phyloP scores from a whole-genome alignment of 2,113 vertebrate genomes.

The Ictidomys tridecemlineatus region DNA sequence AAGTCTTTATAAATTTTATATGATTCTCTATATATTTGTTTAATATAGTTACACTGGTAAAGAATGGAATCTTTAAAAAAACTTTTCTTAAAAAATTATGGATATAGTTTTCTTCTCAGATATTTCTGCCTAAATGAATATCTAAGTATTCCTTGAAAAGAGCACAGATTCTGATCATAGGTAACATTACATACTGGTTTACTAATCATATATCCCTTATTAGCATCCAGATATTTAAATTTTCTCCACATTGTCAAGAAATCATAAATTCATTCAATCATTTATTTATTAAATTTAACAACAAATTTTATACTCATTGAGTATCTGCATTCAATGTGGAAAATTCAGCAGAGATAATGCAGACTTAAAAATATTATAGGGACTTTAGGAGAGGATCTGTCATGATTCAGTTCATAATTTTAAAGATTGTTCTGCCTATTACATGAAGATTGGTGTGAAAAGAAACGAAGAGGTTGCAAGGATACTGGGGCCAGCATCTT shows the following conservation, averaged over 20 bases:
- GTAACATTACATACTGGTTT: not conserved
- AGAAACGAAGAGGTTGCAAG: not conserved
- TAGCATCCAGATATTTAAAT: not conserved
- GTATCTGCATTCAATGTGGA: not conserved
- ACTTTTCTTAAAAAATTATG: not conserved
- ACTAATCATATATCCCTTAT: not conserved
- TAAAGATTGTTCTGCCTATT: not conserved
- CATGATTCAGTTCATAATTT: not conserved
- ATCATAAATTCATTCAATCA: not conserved
- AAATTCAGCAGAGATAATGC: not conserved
- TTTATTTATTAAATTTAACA: not conserved
- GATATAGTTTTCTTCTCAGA: not conserved
- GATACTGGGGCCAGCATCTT: fast-evolving
- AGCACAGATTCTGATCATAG: not conserved
- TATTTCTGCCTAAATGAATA: not conserved
- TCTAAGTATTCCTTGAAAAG: not conserved
- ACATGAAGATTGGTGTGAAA: not conserved
- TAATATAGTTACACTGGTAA: not conserved
- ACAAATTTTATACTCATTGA: not conserved
- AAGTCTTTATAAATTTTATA: not conserved
- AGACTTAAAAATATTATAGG: not conserved
- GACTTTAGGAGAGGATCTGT: not conserved
- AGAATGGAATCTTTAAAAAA: not conserved
- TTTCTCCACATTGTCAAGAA: constrained; percentile 1
- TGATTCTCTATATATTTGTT: not conserved